Evolutionary conservation across 2,797 vertebrate genomes (phyloP).

Genomic region (Odontamblyopus rebecca): DNA sequence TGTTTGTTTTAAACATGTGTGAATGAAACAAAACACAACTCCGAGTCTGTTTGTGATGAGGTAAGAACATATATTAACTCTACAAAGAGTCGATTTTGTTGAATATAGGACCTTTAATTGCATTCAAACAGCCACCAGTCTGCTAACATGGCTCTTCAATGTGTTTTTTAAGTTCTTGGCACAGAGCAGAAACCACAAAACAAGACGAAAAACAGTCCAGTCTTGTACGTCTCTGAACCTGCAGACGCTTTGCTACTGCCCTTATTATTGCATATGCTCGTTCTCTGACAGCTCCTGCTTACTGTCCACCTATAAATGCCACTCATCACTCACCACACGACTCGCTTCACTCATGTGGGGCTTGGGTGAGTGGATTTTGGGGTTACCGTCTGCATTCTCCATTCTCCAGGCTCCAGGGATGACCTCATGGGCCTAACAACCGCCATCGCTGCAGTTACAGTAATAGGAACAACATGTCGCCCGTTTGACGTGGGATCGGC

Average conservation of each 20-base stretch:
- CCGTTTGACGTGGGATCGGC: slow-evolving; percentile 37
- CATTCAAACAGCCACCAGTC: slow-evolving; percentile 50
- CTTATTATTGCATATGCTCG: slow-evolving; percentile 15
- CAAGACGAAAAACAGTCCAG: slow-evolving; percentile 43
- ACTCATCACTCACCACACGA: slow-evolving; percentile 39
- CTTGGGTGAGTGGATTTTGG: slow-evolving; percentile 29
- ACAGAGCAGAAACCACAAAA: slow-evolving; percentile 60
- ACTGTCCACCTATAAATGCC: slow-evolving; percentile 50
- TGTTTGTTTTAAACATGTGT: no score
- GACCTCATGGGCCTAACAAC: slow-evolving; percentile 75
- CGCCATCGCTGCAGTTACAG: slow-evolving; percentile 68
- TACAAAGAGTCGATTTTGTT: no score
- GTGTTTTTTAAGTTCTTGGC: slow-evolving; percentile 43
- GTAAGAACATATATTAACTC: no score
- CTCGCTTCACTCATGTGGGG: slow-evolving; percentile 36
- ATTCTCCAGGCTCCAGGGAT: slow-evolving; percentile 62
- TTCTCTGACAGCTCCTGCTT: slow-evolving; percentile 52
- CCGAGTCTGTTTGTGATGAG: no score
- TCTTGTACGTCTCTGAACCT: slow-evolving; percentile 15
- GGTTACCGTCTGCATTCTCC: slow-evolving; percentile 54
- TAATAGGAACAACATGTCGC: slow-evolving; percentile 76
- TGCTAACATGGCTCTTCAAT: slow-evolving; percentile 49
- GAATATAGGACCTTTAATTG: slow-evolving; percentile 24
- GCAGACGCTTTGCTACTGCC: slow-evolving; percentile 33
- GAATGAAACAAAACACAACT: no score